Conservation (phyloP, 2,797 vertebrate species). For the Varecia variegata region DNA sequence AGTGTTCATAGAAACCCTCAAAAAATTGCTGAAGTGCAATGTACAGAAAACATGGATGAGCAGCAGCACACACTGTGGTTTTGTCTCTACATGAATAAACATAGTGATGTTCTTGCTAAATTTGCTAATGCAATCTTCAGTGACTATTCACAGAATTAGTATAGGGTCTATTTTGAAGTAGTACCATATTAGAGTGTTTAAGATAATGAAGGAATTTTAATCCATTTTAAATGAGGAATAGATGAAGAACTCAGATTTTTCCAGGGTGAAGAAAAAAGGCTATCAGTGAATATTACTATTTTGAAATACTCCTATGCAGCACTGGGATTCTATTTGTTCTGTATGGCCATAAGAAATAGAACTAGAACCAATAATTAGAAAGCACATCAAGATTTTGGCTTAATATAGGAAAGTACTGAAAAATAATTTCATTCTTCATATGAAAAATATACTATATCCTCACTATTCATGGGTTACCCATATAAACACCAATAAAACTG, state of each 20-base stretch:
- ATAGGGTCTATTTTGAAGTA: not conserved
- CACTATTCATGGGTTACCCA: not conserved
- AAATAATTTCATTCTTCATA: too few species aligned
- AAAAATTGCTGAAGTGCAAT: not conserved
- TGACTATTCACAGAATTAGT: not conserved
- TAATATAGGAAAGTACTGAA: not conserved
- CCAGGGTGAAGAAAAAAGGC: not conserved
- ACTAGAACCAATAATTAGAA: not conserved
- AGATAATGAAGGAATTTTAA: not conserved
- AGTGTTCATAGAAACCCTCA: not conserved
- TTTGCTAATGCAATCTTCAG: not conserved
- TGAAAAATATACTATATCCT: not conserved
- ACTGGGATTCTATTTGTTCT: not conserved
- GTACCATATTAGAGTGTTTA: not conserved
- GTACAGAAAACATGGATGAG: not conserved
- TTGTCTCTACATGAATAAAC: not conserved
- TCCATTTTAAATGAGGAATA: not conserved
- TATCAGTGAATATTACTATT: not conserved
- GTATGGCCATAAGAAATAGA: not conserved
- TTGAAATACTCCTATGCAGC: not conserved
- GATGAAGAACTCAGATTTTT: not conserved
- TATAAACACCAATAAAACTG: not conserved
- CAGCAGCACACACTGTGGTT: not conserved
- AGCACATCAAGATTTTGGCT: not conserved
- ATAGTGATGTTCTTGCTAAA: not conserved